Conservation (phyloP, 1,140 invertebrate genomes). For the Gonioctena quinquepunctata region DNA sequence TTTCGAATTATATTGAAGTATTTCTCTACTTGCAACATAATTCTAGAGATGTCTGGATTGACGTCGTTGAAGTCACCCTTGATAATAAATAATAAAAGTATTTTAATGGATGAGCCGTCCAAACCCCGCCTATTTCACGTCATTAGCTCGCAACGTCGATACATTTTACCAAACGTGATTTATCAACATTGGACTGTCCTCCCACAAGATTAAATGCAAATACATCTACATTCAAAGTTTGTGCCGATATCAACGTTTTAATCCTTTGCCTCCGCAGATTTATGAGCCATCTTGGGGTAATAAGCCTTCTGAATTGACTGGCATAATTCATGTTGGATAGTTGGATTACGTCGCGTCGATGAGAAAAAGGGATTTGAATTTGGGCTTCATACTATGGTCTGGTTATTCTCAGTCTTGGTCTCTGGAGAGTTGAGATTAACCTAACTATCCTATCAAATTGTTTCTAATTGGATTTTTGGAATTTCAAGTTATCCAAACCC, state of each 20-base stretch:
- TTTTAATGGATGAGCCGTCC: constrained; percentile 28
- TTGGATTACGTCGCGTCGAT: background rate
- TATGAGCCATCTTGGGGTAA: background rate
- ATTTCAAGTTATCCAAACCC: too few species aligned
- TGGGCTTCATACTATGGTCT: background rate
- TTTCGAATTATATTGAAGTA: too few species aligned
- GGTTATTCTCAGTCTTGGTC: background rate
- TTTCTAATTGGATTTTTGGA: too few species aligned
- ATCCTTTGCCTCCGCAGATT: background rate
- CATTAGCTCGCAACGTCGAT: constrained; percentile 32
- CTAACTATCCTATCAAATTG: too few species aligned
- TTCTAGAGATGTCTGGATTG: too few species aligned
- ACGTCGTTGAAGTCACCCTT: too few species aligned
- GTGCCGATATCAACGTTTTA: background rate
- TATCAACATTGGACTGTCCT: constrained; percentile 41
- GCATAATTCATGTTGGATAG: background rate
- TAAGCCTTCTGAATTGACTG: background rate
- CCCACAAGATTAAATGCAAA: constrained; percentile 39
- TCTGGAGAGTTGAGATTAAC: too few species aligned
- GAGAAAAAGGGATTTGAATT: background rate
- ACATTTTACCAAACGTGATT: constrained; percentile 43
- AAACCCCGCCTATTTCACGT: constrained; percentile 36
- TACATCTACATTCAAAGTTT: constrained; percentile 32
- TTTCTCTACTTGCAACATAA: too few species aligned
- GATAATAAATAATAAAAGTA: too few species aligned